Base-by-base conservation (phyloP, 1,140 invertebrate genomes). In the Drosophila repleta region DNA sequence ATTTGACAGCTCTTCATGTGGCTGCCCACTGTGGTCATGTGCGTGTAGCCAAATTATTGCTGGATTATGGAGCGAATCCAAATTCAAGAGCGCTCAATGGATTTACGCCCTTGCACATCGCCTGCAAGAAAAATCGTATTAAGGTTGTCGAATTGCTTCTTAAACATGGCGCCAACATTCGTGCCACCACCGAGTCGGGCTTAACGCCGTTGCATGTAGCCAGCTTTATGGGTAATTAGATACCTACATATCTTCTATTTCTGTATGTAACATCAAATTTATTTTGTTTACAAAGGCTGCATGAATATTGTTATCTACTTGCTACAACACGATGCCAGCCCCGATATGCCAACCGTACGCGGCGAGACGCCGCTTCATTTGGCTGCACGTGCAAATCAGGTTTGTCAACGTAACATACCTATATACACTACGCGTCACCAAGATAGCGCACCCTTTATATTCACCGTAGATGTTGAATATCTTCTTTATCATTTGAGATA, bases 231-330 rank as follows among this genome's bases (percentile, higher is more conserved):
- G 99, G 81, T 85, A 65, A 58, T 82, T 69, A 39, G 1, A 37
- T 10, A 37, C 3, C 8, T 11, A 43, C 39, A 8, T 18, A 43
- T 43, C 0, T 8, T 43, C 15, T 43, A 17, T 43, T 17, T 15
- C 10, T 35, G 32, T 11, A 35, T 13, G 10, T 3, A 11, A 35
- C 0, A 35, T 35, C 1, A 8, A 35, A 35, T 13, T 8, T 11
- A 35, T 11, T 3, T 35, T 0, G 1, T 0, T 17, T 35, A 2
- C 29, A 11, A n/a, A 85, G 81, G 99, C 24, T 98, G 98, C 92
- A 99, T 99, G 97, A 99, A 99, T 92, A 99, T 99, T 82, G 98
- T 99, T 20, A 97, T 99, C 77, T 98, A 96, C 92, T 94, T 99
- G 80, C 94, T 99, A 46, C 97, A 98, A 93, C 96, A 98, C 80